Base-by-base conservation (phyloP, 2,797 vertebrate species). In the Nyctalus aviator region DNA sequence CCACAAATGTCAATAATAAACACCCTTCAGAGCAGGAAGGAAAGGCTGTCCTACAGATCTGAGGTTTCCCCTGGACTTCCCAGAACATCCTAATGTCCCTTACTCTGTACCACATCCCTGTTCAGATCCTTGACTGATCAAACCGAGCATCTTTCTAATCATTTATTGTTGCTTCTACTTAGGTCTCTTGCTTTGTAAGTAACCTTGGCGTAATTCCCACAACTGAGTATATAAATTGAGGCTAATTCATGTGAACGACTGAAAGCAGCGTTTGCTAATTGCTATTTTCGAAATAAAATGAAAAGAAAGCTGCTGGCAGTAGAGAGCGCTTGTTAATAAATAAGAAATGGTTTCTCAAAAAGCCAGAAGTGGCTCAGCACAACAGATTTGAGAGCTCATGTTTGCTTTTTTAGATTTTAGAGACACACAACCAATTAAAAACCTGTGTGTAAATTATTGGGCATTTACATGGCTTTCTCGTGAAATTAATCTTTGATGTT, bases 201-300 rank as follows among this genome's bases (percentile, higher is more conserved):
- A 44, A 57, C 71, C 6, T 66, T 77, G 46, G 48, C 55, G 30
- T 57, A 71, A 53, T 92, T 84, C 55, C 57, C 62, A 84, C 72
- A 27, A 53, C 23, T 25, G 23, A 76, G 57, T 84, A 30, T 79
- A 15, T 37, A 97, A 71, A 68, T 12, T 11, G 30, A 93, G 53
- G 53, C 50, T 59, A 48, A 84, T 76, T 81, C 69, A 46, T 48
- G 30, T 55, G 66, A 91, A 81, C n/a, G 30, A 85, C 30, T 30
- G 59, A 89, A 79, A 71, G 17, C 66, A 75, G 37, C 5, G 0
- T 48, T 50, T 15, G 37, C 57, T 84, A 35, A 53, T 69, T 48
- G 48, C 27, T 59, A 53, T 48, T 85, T 71, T 93, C 68, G 27
- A 82, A 75, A 79, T 68, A 64, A 83, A 89, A 93, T 62, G 35